A percentile compares a stretch with the other conserved stretches of the same genome.
Conservation (phyloP, 2,888 invertebrate genomes). For the Dryadula phaetusa region DNA sequence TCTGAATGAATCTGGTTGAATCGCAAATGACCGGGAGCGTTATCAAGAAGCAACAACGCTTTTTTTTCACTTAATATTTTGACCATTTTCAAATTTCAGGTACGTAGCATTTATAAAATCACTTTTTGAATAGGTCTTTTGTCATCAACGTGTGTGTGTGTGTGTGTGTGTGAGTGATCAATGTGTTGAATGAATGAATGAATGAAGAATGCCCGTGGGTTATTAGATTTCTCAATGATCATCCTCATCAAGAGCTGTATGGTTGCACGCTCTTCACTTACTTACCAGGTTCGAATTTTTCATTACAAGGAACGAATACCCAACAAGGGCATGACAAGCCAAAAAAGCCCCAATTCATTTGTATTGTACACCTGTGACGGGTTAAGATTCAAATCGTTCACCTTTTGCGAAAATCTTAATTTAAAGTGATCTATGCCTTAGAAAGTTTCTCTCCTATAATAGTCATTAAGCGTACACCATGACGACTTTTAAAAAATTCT, state of each 20-base stretch:
- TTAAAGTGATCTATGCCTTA: slow-evolving; percentile 48
- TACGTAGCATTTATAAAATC: slow-evolving; percentile 50
- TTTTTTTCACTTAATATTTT: slow-evolving; percentile 41
- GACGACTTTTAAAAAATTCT: slow-evolving; percentile 49
- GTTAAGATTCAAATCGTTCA: slow-evolving; percentile 48
- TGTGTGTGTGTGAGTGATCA: too few relatives aligned
- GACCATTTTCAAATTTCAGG: slow-evolving; percentile 45
- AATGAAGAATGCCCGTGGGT: slow-evolving; percentile 51
- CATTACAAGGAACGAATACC: slow-evolving; percentile 48
- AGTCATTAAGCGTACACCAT: slow-evolving; percentile 48
- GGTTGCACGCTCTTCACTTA: slow-evolving; percentile 50
- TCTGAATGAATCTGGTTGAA: slow-evolving; percentile 41
- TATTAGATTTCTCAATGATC: slow-evolving; percentile 51
- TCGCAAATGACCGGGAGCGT: slow-evolving; percentile 47
- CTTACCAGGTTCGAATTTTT: slow-evolving; percentile 47
- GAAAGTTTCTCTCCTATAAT: slow-evolving; percentile 47
- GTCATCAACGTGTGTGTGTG: slow-evolving; percentile 51
- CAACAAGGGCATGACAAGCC: slow-evolving; percentile 48
- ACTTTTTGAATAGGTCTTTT: slow-evolving; percentile 52
- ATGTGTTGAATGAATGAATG: too few relatives aligned
- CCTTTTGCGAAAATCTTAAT: slow-evolving; percentile 47
- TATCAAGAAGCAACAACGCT: slow-evolving; percentile 44
- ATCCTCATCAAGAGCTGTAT: slow-evolving; percentile 49
- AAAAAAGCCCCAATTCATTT: slow-evolving; percentile 51
- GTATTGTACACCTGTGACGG: slow-evolving; percentile 49